Conservation (phyloP, 2,797 vertebrate genomes). For the Rhinatrema bivittatum region DNA sequence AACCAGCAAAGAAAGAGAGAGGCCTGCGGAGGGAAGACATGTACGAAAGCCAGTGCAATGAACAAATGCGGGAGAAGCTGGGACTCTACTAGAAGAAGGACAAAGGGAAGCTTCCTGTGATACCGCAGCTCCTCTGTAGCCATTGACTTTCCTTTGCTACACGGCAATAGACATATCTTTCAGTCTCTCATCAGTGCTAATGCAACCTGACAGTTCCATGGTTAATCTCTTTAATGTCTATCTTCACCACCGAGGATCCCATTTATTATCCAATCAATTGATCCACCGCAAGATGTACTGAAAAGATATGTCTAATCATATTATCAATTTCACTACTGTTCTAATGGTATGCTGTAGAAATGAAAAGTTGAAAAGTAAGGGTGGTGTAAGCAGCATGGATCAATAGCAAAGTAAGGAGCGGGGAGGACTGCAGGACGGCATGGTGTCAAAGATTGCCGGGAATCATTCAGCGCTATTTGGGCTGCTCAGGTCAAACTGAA, state of each 20-base stretch:
- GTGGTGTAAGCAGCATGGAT: too few species aligned
- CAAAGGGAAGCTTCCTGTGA: too few species aligned
- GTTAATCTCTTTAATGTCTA: neutral
- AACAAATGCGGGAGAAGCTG: too few species aligned
- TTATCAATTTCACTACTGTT: neutral
- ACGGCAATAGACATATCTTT: neutral
- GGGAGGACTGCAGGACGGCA: neutral
- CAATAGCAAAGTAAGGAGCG: too few species aligned
- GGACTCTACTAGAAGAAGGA: too few species aligned
- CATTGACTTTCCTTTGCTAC: neutral
- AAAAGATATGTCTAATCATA: fast-evolving
- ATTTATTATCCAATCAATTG: neutral
- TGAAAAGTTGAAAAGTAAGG: neutral
- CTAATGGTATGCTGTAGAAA: neutral
- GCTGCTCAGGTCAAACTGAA: neutral
- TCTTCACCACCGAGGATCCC: neutral
- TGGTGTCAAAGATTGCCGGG: neutral
- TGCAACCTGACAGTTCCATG: neutral
- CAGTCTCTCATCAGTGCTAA: neutral
- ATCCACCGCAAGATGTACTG: neutral
- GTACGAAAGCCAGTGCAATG: neutral
- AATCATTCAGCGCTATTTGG: neutral
- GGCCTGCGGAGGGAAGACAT: neutral
- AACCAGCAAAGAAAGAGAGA: neutral
- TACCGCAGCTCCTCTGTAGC: too few species aligned